These are phyloP conservation scores for Himalopsyche anomala DNA, from an alignment of 2,888 invertebrate genomes.

Conservation along the genomic window DNA sequence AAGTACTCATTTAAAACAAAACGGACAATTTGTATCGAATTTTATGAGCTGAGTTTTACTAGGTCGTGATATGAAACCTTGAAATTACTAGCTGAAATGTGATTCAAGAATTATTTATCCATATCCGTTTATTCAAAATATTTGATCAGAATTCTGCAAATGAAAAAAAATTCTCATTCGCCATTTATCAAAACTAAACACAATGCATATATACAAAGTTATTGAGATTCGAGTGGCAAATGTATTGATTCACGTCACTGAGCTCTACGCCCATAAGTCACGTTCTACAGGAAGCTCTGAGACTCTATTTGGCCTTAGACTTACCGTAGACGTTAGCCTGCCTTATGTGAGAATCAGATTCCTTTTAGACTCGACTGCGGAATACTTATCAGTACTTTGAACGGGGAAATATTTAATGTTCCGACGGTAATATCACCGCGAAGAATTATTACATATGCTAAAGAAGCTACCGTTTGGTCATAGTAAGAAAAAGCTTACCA, in stretches of 20 bases:
- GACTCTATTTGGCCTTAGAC: constrained; percentile 62
- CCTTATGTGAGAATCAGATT: constrained; percentile 63
- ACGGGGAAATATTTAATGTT: constrained; percentile 64
- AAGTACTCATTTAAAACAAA: too few species aligned
- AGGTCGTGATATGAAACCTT: too few species aligned
- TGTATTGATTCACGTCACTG: constrained; percentile 49
- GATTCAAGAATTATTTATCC: too few species aligned
- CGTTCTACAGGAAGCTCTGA: constrained; percentile 58
- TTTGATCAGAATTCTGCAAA: too few species aligned
- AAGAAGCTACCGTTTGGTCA: constrained; percentile 33
- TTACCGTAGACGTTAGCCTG: constrained; percentile 54
- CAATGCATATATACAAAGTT: too few species aligned
- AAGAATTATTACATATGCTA: constrained; percentile 47
- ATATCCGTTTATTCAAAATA: too few species aligned
- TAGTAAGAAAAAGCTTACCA: too few species aligned
- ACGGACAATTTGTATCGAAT: too few species aligned
- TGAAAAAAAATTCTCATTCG: too few species aligned
- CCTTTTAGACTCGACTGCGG: constrained; percentile 61
- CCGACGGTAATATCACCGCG: constrained; percentile 45
- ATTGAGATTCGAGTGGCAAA: background rate
- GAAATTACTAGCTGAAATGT: too few species aligned
- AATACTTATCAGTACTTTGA: constrained; percentile 64
- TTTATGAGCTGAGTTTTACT: too few species aligned
- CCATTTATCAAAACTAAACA: too few species aligned
- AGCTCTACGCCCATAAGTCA: constrained; percentile 56